Base-by-base conservation (phyloP, 2,888 invertebrate species). In the Hydroisotoma schaefferi region DNA sequence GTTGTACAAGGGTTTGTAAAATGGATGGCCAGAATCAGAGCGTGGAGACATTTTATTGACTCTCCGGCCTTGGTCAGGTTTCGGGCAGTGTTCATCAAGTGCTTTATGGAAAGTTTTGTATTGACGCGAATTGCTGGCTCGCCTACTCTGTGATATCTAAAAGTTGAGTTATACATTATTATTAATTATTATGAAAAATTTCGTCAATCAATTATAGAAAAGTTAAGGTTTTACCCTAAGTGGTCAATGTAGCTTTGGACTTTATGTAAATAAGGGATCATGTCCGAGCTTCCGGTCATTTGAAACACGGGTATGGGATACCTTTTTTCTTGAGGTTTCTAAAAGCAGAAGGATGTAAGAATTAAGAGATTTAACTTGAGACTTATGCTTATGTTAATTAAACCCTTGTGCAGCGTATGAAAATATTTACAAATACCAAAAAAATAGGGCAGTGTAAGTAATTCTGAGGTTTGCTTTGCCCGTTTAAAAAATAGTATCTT, bases 21-120 rank as follows among this genome's bases (percentile, higher is more conserved):
- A 33, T 72, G 59, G 27, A 70, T 65, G 2, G 61, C 63, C 3
- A 72, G 49, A 8, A 72, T 59, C 2, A 70, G 61, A n/a, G 72
- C 72, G 48, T 72, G 72, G 20, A 72, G 66, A 27, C 72, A 70
- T 56, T 72, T 72, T 27, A 72, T 72, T 12, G 65, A 63, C 25
- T 65, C 49, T 10, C 64, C 65, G 20, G 61, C 51, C 58, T 63
- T 65, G 26, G 69, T 69, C 3, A 72, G 20, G 2, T 61, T 46
- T 10, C 60, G 59, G 3, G 68, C 68, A 3, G 68, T 69, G 15
- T 61, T 56, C 58, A 68, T 64, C 23, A 68, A 63, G 60, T 70
- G 65, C 48, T 69, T 69, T 33, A 72, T 62, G 5, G 72, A 72
- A 51, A 69, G 64, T 22, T 63, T 55, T 8, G 67, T 63, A 29